Conservation (phyloP, 2,888 invertebrate species). For the Didymodactylos carnosus region DNA sequence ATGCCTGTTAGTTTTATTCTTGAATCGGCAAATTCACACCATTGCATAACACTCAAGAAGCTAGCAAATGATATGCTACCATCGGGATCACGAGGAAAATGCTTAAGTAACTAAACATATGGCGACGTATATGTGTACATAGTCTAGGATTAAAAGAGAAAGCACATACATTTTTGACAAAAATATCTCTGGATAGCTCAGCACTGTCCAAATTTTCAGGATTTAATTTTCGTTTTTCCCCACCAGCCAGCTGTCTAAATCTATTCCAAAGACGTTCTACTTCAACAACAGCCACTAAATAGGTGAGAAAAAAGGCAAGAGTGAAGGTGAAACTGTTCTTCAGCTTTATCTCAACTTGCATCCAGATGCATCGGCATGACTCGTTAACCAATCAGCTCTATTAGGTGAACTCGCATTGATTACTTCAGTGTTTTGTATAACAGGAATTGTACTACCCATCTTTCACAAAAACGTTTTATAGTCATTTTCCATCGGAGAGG, state of each 20-base stretch:
- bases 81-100: background rate
- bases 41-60: constrained; percentile 12
- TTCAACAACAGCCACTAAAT: constrained; percentile 30
- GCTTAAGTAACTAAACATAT: background rate
- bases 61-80: constrained; percentile 3
- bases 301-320: background rate
- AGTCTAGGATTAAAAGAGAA: background rate
- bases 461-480: too few relatives aligned
- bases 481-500: too few relatives aligned
- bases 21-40: background rate
- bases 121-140: too few relatives aligned
- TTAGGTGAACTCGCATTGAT: too few relatives aligned
- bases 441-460: too few relatives aligned
- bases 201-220: background rate
- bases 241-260: constrained; percentile 28
- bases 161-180: constrained; percentile 4
- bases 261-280: constrained; percentile 31
- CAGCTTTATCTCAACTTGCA: constrained; percentile 19
- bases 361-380: constrained; percentile 27
- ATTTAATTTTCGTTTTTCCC: background rate
- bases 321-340: background rate
- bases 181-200: constrained; percentile 5
- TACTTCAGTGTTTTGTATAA: too few relatives aligned
- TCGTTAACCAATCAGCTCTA: constrained; percentile 24
- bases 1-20: background rate